Evolutionary conservation across 2,888 invertebrate genomes (phyloP).

Genomic region (Meliscaeva auricollis): DNA sequence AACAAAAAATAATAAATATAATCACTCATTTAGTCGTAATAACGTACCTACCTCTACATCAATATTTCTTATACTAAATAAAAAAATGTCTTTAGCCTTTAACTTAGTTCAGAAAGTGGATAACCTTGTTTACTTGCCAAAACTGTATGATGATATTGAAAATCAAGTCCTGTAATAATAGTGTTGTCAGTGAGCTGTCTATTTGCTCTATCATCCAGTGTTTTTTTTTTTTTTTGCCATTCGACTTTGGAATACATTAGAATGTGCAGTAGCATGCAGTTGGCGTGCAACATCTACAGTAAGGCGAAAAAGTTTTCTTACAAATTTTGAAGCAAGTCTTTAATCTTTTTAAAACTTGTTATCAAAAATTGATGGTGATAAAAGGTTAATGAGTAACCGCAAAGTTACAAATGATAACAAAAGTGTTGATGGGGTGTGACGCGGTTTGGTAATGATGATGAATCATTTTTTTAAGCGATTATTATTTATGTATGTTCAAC

Average conservation of each 20-base stretch:
- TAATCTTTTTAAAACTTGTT: too few species aligned
- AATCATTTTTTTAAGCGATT: too few species aligned
- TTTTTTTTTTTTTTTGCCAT: constrained; percentile 10
- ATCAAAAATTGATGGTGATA: too few species aligned
- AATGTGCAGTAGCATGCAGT: neutral
- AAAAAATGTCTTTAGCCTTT: constrained; percentile 35
- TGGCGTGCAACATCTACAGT: constrained; percentile 11
- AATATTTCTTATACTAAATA: constrained; percentile 8
- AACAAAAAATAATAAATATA: neutral
- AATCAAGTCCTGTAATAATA: constrained; percentile 9
- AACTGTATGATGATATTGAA: constrained; percentile 1
- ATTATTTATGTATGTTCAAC: too few species aligned
- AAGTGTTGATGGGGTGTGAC: too few species aligned
- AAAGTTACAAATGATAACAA: too few species aligned
- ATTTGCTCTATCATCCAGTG: constrained; percentile 10
- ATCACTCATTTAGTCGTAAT: neutral
- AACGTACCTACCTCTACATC: too few species aligned
- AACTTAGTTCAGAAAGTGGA: constrained; percentile 15
- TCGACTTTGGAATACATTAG: constrained; percentile 35
- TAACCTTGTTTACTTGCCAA: constrained; percentile 43
- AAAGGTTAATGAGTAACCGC: too few species aligned
- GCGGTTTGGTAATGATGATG: too few species aligned
- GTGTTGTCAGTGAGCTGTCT: constrained; percentile 22
- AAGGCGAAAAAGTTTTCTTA: fast-evolving
- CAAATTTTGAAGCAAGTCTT: too few species aligned